Percentiles rank a stretch among this genome's conserved stretches.
Evolutionary conservation across 2,888 invertebrate genomes (phyloP).

Genomic region (Drosophila flavopinicola): DNA sequence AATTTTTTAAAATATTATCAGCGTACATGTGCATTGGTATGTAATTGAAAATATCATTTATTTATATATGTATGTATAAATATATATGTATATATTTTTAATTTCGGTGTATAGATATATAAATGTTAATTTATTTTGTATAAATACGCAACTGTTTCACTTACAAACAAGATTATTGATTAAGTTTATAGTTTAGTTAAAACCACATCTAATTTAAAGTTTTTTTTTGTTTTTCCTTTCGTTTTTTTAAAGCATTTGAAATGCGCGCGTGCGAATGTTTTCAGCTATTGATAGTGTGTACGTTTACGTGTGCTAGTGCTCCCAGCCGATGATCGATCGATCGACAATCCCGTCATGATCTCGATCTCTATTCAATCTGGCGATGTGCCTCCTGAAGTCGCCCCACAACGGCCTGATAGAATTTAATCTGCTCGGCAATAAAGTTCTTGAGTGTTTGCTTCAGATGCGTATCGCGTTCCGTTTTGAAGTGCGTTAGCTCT

Average conservation of each 20-base stretch:
- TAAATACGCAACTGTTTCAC: constrained; percentile 63
- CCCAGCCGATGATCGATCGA: constrained; percentile 50
- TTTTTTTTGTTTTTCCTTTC: constrained; percentile 9
- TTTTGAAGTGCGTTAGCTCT: constrained; percentile 96
- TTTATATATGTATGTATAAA: constrained; percentile 26
- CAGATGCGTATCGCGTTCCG: constrained; percentile 93
- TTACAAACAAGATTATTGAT: constrained; percentile 61
- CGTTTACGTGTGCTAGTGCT: constrained; percentile 45
- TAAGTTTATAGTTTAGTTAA: constrained; percentile 54
- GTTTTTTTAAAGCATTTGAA: constrained; percentile 69
- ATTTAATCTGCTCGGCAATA: constrained; percentile 94
- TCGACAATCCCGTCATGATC: constrained; percentile 11
- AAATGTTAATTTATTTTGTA: constrained; percentile 53
- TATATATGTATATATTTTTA: constrained; percentile 42
- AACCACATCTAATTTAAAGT: constrained; percentile 54
- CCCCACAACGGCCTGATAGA: constrained; percentile 93
- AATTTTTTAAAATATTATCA: not conserved
- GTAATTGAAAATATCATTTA: constrained; percentile 11
- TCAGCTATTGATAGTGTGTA: constrained; percentile 50
- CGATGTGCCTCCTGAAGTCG: constrained; percentile 88
- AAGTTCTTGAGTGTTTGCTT: constrained; percentile 94
- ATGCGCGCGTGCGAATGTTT: constrained; percentile 76
- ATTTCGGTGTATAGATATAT: constrained; percentile 55
- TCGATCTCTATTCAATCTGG: constrained; percentile 83
- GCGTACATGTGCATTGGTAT: too few relatives aligned